These are phyloP conservation scores for Gorilla gorilla DNA, from an alignment of 2,113 vertebrate species.

Conservation along the genomic window DNA sequence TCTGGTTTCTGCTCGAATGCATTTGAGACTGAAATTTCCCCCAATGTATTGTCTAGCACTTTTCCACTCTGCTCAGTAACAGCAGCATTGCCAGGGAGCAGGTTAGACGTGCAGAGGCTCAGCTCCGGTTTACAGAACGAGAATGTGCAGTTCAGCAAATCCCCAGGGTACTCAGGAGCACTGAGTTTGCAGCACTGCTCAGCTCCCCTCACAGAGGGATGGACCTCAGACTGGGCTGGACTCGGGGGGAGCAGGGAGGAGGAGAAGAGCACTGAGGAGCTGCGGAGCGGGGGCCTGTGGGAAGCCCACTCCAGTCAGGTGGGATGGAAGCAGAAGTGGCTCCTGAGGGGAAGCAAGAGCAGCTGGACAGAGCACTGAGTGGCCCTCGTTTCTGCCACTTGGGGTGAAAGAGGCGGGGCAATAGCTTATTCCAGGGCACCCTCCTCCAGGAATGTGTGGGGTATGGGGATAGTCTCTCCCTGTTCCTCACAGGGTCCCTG, in stretches of 20 bases:
- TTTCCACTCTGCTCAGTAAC: background rate
- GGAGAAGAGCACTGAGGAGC: too few species aligned
- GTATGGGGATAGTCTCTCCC: background rate
- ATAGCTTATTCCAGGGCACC: background rate
- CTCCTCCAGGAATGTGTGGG: background rate
- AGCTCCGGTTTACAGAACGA: background rate
- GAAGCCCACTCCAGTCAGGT: background rate
- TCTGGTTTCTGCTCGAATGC: background rate
- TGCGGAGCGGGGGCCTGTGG: background rate
- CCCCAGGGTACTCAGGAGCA: background rate
- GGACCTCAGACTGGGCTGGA: background rate
- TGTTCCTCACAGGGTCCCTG: background rate
- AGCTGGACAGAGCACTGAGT: background rate
- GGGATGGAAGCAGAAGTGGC: background rate
- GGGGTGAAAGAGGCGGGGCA: background rate
- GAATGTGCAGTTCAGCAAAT: background rate
- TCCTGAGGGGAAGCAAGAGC: background rate
- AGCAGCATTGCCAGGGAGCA: background rate
- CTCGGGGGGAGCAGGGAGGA: too few species aligned
- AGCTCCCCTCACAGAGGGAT: background rate
- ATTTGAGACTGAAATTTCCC: background rate
- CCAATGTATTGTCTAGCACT: background rate
- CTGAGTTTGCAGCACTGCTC: background rate
- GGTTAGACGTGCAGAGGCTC: background rate
- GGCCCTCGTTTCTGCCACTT: background rate